A percentile compares a stretch with the other conserved stretches of the same genome.
Evolutionary conservation across 2,888 invertebrate species (phyloP).

Genomic region (Lymantria monacha): DNA sequence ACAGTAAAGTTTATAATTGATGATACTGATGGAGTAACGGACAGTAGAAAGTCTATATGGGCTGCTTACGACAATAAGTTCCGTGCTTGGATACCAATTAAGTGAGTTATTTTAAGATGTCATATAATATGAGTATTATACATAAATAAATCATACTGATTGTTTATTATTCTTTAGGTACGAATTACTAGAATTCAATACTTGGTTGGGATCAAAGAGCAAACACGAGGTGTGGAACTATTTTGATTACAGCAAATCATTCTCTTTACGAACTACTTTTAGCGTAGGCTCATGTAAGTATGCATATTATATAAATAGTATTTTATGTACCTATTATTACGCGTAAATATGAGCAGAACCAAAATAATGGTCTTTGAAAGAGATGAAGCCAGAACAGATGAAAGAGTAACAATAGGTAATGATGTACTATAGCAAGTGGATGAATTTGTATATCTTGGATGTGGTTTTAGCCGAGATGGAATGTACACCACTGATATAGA

Average conservation of each 20-base stretch:
- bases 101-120: slow-evolving; percentile 37
- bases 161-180: slow-evolving; percentile 37
- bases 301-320: background rate
- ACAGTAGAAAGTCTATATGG: slow-evolving; percentile 43
- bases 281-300: slow-evolving; percentile 19
- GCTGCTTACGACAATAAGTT: slow-evolving; percentile 34
- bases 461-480: too few relatives aligned
- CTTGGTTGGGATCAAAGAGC: slow-evolving; percentile 41
- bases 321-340: background rate
- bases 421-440: too few relatives aligned
- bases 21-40: slow-evolving; percentile 2
- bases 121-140: too few relatives aligned
- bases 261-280: slow-evolving; percentile 16
- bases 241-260: slow-evolving; percentile 15
- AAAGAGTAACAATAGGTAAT: too few relatives aligned
- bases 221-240: slow-evolving; percentile 55
- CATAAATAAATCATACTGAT: background rate
- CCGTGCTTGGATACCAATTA: slow-evolving; percentile 50
- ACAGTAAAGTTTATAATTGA: slow-evolving; percentile 39
- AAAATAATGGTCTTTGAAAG: too few relatives aligned
- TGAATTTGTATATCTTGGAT: too few relatives aligned
- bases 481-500: too few relatives aligned
- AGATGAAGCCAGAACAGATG: too few relatives aligned
- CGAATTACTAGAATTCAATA: slow-evolving; percentile 43
- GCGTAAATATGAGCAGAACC: too few relatives aligned